Evolutionary conservation across 53 echinoderm and acorn worm genomes (phyloP).

Genomic region (Holothuria leucospilota): DNA sequence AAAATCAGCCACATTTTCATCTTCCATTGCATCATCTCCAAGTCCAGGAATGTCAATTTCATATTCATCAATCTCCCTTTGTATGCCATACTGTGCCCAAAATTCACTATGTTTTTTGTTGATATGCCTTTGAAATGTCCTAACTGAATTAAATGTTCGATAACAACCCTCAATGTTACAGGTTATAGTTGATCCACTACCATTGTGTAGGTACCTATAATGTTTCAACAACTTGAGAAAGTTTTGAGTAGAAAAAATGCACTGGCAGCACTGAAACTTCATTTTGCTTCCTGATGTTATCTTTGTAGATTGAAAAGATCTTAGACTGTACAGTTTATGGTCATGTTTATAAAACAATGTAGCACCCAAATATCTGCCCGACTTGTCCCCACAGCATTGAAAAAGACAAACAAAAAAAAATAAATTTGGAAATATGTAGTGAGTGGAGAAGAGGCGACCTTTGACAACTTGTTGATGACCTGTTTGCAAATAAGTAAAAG

Average conservation of each 20-base stretch:
- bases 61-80: neutral
- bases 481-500: too few relatives aligned
- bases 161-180: conserved; percentile 17
- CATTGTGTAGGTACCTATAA: conserved; percentile 1
- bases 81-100: conserved; percentile 15
- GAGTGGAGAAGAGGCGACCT: too few relatives aligned
- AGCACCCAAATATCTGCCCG: too few relatives aligned
- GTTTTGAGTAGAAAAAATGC: neutral
- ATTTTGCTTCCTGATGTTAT: too few relatives aligned
- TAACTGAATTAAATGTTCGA: neutral
- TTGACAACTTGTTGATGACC: too few relatives aligned
- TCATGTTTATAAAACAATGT: too few relatives aligned
- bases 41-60: neutral
- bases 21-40: neutral
- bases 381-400: too few relatives aligned
- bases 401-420: too few relatives aligned
- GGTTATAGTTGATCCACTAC: neutral
- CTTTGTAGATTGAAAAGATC: too few relatives aligned
- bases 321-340: too few relatives aligned
- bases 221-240: neutral
- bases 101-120: neutral
- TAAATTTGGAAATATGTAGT: too few relatives aligned
- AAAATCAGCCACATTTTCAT: neutral
- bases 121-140: neutral
- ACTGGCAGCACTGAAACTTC: neutral